These are phyloP conservation scores for Porites lobata DNA, from an alignment of 92 coral and sea anemone species.

Conservation along the genomic window DNA sequence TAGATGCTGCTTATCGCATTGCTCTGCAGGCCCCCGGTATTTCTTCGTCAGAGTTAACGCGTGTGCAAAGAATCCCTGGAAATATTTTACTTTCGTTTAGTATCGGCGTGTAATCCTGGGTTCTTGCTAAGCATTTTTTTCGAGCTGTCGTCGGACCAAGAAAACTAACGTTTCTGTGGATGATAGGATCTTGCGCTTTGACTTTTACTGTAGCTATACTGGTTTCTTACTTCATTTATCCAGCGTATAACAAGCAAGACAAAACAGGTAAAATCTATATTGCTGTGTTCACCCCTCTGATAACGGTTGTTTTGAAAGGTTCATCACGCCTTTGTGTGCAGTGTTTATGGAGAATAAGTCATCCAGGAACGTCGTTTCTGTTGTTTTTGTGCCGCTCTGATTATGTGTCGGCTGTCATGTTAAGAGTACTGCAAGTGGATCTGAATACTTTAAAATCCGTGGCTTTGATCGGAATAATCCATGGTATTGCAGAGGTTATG, in stretches of 20 bases:
- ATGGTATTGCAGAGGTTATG: slow-evolving; percentile 24
- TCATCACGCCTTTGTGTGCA: not conserved
- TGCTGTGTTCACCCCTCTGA: slow-evolving; percentile 21
- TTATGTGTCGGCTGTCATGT: slow-evolving; percentile 23
- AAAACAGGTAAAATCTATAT: slow-evolving; percentile 10
- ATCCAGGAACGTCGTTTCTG: slow-evolving; percentile 41
- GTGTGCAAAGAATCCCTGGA: not conserved
- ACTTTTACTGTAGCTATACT: not conserved
- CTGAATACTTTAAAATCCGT: not conserved
- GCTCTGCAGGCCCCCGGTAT: not conserved
- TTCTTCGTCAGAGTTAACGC: not conserved
- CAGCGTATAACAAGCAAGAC: slow-evolving; percentile 15
- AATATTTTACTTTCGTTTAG: not conserved
- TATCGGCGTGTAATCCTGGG: not conserved
- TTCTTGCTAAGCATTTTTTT: not conserved
- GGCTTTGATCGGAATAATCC: slow-evolving; percentile 16
- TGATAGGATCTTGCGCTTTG: not conserved
- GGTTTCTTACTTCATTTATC: not conserved
- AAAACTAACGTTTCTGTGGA: not conserved
- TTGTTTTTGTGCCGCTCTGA: slow-evolving; percentile 15
- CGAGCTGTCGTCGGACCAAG: not conserved
- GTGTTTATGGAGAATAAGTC: slow-evolving; percentile 31
- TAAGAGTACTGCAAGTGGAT: not conserved
- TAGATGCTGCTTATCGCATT: slow-evolving; percentile 15
- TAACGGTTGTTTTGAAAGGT: slow-evolving; percentile 4